Base-by-base conservation (phyloP, 1,140 invertebrate genomes). In the Choristoneura fumiferana region DNA sequence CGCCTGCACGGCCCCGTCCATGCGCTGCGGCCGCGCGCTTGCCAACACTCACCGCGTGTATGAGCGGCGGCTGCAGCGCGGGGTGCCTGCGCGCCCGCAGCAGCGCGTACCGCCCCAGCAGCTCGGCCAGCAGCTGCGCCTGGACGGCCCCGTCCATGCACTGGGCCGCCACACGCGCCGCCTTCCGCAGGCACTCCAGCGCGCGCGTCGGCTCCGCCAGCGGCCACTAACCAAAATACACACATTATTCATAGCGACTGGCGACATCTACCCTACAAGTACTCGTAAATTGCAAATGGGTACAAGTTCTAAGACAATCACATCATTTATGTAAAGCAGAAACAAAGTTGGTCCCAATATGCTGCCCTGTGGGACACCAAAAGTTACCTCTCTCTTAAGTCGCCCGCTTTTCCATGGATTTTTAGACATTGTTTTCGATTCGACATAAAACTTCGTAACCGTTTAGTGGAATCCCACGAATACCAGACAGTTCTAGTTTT, bases 101-200 rank as follows among this genome's bases (percentile, higher is more conserved):
- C 84, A 98, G 97, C 35, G 98, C 93, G 85, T 99, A 99, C 72
- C 97, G 93, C 84, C 98, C 98, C 6, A 99, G 90, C 49, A 99
- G 92, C 86, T 99, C 98, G 12, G 98, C 96, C 80, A 98, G 96
- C 1, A 99, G 90, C 79, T 99, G 98, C 5, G 98, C 96, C 90
- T 99, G 97, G 14, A 99, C 97, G 2, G 95, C 95, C n/a, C 94
- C 93, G 88, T 99, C 98, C 96, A 99, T 97, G 71, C 98, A 99
- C 69, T 99, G 98, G 70, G 96, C 97, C 1, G 97, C 97, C 65
- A 99, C 98, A 63, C 96, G 94, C 0, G 97, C 93, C 4, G 96
- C 97, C 88, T 99, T 99, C 84, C 98, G 99, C 54, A 99, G 89
- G 86, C 98, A 99, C 74, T 99, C 98, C 37, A 98, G 90, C 0